Percentiles rank a stretch among this genome's conserved stretches.
Conservation (phyloP, 92 coral and sea anemone species). For the Muricea muricata region DNA sequence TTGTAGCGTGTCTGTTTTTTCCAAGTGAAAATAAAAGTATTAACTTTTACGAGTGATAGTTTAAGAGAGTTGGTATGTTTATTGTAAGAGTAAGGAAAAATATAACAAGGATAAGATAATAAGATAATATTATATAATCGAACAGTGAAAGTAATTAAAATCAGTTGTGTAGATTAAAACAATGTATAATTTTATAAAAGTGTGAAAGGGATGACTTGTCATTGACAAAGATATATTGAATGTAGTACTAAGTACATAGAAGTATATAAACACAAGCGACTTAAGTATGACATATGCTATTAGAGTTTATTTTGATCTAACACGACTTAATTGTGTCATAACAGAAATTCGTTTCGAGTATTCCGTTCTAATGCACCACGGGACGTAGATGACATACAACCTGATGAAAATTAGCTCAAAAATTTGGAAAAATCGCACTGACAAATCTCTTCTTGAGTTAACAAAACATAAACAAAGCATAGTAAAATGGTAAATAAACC, state of each 20-base stretch:
- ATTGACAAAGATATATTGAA: not conserved
- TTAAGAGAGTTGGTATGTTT: not conserved
- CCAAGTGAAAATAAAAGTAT: not conserved
- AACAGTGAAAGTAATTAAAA: too few relatives aligned
- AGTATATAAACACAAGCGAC: too few relatives aligned
- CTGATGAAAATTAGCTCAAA: too few relatives aligned
- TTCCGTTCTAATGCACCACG: too few relatives aligned
- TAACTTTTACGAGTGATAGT: not conserved
- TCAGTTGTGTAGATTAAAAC: not conserved
- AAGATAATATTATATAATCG: too few relatives aligned
- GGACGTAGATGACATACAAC: too few relatives aligned
- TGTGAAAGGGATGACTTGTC: not conserved
- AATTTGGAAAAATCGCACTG: too few relatives aligned
- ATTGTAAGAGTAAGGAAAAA: not conserved
- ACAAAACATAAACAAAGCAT: too few relatives aligned
- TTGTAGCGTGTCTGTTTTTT: not conserved
- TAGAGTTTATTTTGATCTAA: not conserved
- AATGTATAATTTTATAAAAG: not conserved
- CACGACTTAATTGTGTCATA: too few relatives aligned
- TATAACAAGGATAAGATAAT: not conserved
- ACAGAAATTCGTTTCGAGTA: too few relatives aligned
- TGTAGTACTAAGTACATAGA: not conserved
- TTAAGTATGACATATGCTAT: not conserved
- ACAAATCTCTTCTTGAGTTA: too few relatives aligned
- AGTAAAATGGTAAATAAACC: too few relatives aligned